phyloP scores from a whole-genome alignment of 1,140 invertebrate species.

The Platorchestia sp. region DNA sequence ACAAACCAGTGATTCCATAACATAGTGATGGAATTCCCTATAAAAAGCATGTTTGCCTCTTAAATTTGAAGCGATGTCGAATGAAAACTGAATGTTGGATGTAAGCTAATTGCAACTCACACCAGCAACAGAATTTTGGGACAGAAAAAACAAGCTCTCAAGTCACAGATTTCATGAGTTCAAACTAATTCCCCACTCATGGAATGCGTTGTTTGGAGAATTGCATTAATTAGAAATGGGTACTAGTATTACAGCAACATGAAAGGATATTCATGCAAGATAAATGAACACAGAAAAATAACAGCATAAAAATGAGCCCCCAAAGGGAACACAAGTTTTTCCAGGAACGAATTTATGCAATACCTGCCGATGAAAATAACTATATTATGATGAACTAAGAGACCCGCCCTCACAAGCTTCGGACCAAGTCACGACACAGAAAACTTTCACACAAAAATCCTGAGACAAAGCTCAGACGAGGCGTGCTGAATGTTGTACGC shows the following conservation, averaged over 20 bases:
- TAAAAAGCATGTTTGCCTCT: background rate
- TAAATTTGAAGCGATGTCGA: background rate
- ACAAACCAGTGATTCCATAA: background rate
- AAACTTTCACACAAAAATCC: background rate
- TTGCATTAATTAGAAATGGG: background rate
- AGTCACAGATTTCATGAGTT: no score
- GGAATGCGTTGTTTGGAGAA: no score
- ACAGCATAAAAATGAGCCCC: background rate
- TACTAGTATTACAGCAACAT: background rate
- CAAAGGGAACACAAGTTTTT: background rate
- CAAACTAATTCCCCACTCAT: no score
- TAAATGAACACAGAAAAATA: background rate
- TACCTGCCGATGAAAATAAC: background rate
- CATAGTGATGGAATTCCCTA: background rate
- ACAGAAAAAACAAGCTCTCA: background rate
- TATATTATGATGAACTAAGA: background rate
- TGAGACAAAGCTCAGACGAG: background rate
- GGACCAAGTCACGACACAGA: background rate
- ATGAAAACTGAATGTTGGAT: background rate
- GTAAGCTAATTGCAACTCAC: no score
- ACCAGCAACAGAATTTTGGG: no score
- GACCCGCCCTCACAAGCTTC: background rate
- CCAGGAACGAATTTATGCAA: background rate
- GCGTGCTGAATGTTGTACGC: no score
- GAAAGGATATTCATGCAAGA: background rate